Evolutionary conservation across 2,113 vertebrate species (phyloP).

Genomic region (Notothenia rossii): DNA sequence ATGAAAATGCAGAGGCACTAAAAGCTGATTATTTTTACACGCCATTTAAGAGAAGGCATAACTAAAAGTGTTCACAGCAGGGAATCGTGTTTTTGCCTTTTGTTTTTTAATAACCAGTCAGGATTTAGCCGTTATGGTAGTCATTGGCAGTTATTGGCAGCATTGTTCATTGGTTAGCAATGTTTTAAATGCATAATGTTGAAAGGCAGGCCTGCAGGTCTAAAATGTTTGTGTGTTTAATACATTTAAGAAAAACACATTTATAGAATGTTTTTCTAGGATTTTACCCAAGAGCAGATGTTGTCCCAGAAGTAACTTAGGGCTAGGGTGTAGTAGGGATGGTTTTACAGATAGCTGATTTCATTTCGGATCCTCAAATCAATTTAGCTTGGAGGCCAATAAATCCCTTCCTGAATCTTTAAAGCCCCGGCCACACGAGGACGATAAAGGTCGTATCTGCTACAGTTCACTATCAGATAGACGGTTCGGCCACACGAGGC

Average conservation of each 20-base stretch:
- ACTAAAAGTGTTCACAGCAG: slow-evolving; percentile 20
- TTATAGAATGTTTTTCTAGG: background rate
- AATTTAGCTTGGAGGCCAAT: no score
- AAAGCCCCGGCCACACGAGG: no score
- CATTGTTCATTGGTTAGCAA: background rate
- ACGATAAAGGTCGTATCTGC: no score
- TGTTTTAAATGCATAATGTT: no score
- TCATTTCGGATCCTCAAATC: no score
- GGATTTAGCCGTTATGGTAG: background rate
- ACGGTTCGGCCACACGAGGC: no score
- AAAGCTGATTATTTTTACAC: slow-evolving; percentile 40
- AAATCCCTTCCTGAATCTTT: no score
- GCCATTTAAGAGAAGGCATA: slow-evolving; percentile 24
- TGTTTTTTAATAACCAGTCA: background rate
- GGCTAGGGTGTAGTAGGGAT: background rate
- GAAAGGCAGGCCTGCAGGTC: background rate
- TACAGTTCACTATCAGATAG: no score
- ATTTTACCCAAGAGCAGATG: no score
- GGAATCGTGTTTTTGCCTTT: background rate
- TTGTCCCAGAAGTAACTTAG: background rate
- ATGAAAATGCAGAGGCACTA: slow-evolving; percentile 35
- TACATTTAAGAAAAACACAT: background rate
- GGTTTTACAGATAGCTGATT: no score
- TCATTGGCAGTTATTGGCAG: background rate
- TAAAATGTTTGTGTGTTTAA: background rate